Evolutionary conservation across 2,888 invertebrate species (phyloP), one percentile per base, ranked within the genome.

Genomic region (Zelleria hepariella): DNA sequence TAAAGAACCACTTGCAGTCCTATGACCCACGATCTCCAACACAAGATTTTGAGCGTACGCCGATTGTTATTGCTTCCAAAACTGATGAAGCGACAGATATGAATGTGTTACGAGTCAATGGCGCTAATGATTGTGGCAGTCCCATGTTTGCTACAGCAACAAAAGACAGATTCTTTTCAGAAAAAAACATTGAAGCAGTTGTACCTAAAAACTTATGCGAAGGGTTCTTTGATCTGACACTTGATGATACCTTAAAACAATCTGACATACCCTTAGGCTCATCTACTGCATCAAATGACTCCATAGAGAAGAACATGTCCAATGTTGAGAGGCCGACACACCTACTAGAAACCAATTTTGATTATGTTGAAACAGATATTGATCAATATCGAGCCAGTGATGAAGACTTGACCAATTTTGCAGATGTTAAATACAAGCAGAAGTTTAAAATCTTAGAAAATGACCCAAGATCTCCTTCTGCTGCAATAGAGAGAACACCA

Each of bases 291-390:
- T 84, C 83, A 6, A 77, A 79, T 73, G 85, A 86, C 61, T 76
- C 77, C 20, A 76, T 83, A 68, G 79, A 86, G 72, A 71, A 77
- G 59, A 72, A 82, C 66, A 80, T 76, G 57, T 77, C 71, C 47
- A 72, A 68, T 63, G 70, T 72, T 60, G 75, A 77, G 52, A 87
- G 87, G 62, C 82, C 86, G 52, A 79, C 79, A 24, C 80, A 79
- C 51, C 73, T 92, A 47, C 73, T 92, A 62, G 92, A 92, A 79
- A 92, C 92, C 21, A 91, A 92, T 74, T 89, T 92, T 77, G 92
- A 92, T 67, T 92, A 82, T 78, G 72, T 90, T 32, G 91, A 91
- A 72, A 65, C 56, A 64, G 70, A 73, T 51, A 64, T 65, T 66
- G 74, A 79, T 10, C 72, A 68, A 62, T 68, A 71, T 68, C 73